Percentiles rank a stretch among this genome's conserved stretches.
phyloP scores from a whole-genome alignment of 2,888 invertebrate species.

The Pterostichus madidus region DNA sequence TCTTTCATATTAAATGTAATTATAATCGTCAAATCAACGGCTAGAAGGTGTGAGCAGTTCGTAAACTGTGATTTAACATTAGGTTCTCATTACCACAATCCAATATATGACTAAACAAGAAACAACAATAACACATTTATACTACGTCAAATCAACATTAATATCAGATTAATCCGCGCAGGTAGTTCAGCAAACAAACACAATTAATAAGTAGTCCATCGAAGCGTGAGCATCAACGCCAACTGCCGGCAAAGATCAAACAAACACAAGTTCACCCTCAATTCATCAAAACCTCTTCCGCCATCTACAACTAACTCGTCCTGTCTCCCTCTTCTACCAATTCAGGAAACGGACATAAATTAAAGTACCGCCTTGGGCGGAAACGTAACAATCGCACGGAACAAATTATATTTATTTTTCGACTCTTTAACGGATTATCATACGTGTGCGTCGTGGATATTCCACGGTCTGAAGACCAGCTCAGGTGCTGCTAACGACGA shows the following conservation, averaged over 20 bases:
- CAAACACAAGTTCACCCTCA: neutral
- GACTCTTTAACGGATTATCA: slow-evolving; percentile 72
- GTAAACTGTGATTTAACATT: too few relatives aligned
- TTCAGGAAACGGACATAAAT: slow-evolving; percentile 48
- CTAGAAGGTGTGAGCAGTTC: too few relatives aligned
- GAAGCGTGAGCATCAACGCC: slow-evolving; percentile 28
- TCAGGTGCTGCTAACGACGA: slow-evolving; percentile 2
- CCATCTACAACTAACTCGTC: neutral
- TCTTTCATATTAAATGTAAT: too few relatives aligned
- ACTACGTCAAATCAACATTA: too few relatives aligned
- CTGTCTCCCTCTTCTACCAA: slow-evolving; percentile 2
- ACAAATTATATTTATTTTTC: slow-evolving; percentile 72
- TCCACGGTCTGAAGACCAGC: slow-evolving; percentile 67
- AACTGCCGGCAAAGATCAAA: slow-evolving; percentile 16
- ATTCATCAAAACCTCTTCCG: slow-evolving; percentile 23
- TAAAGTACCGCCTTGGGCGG: slow-evolving; percentile 47
- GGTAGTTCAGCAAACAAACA: too few relatives aligned
- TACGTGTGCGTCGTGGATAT: slow-evolving; percentile 62
- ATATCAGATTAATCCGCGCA: too few relatives aligned
- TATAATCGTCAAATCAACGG: too few relatives aligned
- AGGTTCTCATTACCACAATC: too few relatives aligned
- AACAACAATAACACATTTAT: too few relatives aligned
- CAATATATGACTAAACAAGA: too few relatives aligned
- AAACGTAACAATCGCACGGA: slow-evolving; percentile 69
- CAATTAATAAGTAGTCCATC: slow-evolving; percentile 31